Evolutionary conservation across 2,797 vertebrate genomes (phyloP).

Genomic region (Pipistrellus nathusii): DNA sequence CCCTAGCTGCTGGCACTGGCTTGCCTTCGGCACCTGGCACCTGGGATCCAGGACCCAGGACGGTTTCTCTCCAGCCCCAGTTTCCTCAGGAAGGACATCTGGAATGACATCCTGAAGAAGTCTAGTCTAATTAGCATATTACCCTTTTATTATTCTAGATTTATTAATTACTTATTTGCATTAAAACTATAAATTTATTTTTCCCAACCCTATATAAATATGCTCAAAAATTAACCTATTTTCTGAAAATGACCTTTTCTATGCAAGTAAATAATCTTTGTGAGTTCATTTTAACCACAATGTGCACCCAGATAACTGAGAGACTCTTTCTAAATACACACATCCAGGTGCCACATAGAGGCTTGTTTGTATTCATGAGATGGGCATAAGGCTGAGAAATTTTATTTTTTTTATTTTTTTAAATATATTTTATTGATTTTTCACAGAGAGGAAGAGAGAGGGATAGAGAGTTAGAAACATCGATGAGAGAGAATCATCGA

Average conservation of each 20-base stretch:
- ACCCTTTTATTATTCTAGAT: neutral
- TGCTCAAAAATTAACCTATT: conserved; percentile 26
- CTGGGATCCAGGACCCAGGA: no score
- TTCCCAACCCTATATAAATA: neutral
- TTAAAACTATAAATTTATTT: neutral
- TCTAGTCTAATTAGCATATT: no score
- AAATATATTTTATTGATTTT: no score
- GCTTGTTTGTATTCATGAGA: neutral
- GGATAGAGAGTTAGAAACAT: no score
- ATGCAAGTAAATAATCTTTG: neutral
- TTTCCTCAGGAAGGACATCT: no score
- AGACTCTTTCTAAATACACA: neutral
- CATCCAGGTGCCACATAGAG: neutral
- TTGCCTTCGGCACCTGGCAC: no score
- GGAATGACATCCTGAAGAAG: no score
- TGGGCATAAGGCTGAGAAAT: neutral
- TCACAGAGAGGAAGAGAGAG: no score
- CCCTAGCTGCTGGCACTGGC: no score
- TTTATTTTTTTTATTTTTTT: no score
- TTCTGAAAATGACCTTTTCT: conserved; percentile 40
- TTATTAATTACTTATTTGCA: neutral
- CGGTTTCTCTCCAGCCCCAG: no score
- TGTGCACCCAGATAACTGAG: neutral
- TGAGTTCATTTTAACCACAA: neutral
- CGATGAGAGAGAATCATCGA: no score